Base-by-base conservation (phyloP, 1,140 invertebrate species). In the Caenorhabditis remanei region DNA sequence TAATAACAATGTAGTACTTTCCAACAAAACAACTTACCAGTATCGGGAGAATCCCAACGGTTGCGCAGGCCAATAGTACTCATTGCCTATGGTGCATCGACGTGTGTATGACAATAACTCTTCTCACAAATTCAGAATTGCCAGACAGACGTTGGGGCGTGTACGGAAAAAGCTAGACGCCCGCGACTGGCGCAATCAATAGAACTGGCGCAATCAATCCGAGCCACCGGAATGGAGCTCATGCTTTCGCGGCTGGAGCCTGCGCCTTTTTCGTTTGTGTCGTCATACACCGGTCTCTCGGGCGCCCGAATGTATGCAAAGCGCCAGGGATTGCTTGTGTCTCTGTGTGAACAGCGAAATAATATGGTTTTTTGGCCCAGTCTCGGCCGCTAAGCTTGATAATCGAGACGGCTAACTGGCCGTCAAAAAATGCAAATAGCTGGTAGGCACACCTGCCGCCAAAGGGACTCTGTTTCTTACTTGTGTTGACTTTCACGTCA, bases 391-490 rank as follows among this genome's bases (percentile, higher is more conserved):
- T 79, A 79, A 79, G 71, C 71, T 79, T 79, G 71, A 79, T 79
- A 79, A 79, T 50, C 71, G 71, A 79, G 71, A 21, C 71, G 71
- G 46, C 71, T 79, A 79, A 79, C 71, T 50, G 71, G n/a, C 43
- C 71, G 71, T 50, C 21, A 50, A 79, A 71, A 79, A 79, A 79
- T 79, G 71, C 71, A 79, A 79, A 79, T 79, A 79, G 71, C n/a
- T 46, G 71, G 71, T 79, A 79, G 40, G 71, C 71, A 50, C 43
- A 79, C n/a, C 71, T 79, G 71, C 46, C 46, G 46, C n/a, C 71
- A 50, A 53, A 79, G 46, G 21, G 41, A 71, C 21, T 63, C 9
- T 63, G 19, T 21, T 71, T 19, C 21, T 46, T 46, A 16, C 46
- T 32, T 9, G 4, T 43, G 40, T 71, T 71, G 65, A 71, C 65